Evolutionary conservation across 2,888 invertebrate genomes (phyloP).

Genomic region (Ectemnius lituratus): DNA sequence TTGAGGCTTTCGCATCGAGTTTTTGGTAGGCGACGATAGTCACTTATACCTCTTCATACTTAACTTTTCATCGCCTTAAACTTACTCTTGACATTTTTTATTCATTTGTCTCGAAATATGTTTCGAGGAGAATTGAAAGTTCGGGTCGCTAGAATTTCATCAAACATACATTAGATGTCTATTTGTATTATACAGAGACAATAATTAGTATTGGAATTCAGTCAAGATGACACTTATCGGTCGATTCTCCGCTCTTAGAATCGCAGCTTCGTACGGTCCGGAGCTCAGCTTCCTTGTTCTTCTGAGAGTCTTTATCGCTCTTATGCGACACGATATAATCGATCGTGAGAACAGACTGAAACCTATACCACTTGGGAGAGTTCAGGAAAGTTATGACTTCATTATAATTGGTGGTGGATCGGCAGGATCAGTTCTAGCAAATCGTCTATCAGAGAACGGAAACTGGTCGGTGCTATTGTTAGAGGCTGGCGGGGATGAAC

Average conservation of each 20-base stretch:
- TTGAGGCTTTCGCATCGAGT: no score
- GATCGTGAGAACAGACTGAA: conserved; percentile 83
- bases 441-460: conserved; percentile 86
- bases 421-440: conserved; percentile 89
- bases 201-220: no score
- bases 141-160: no score
- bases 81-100: no score
- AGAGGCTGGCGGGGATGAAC: conserved; percentile 89
- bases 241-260: conserved; percentile 81
- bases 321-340: conserved; percentile 85
- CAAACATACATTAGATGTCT: no score
- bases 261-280: conserved; percentile 83
- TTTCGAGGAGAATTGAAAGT: no score
- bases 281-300: conserved; percentile 83
- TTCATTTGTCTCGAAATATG: no score
- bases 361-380: conserved; percentile 79
- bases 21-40: no score
- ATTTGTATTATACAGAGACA: no score
- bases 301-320: conserved; percentile 82
- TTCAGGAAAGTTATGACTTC: conserved; percentile 86
- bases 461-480: conserved; percentile 86
- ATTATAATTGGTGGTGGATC: conserved; percentile 90
- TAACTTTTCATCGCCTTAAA: no score
- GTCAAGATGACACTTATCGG: conserved; percentile 2
- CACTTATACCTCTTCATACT: no score